Evolutionary conservation across 2,888 invertebrate species (phyloP).

Genomic region (Oligia latruncula): DNA sequence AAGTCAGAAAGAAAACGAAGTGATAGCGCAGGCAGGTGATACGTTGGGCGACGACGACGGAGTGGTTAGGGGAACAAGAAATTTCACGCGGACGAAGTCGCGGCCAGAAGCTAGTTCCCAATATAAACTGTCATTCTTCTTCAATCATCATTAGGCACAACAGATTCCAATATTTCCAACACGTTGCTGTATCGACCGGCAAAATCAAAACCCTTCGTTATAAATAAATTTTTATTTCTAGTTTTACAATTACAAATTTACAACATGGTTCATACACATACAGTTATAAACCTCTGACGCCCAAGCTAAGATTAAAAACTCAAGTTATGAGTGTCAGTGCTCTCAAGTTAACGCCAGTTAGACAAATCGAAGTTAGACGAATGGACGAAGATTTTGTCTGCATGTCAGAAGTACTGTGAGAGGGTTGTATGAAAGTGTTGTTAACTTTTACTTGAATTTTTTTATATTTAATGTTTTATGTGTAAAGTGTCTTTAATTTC

Average conservation of each 20-base stretch:
- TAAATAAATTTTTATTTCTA: neutral
- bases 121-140: constrained; percentile 19
- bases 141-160: constrained; percentile 23
- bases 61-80: too few relatives aligned
- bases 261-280: neutral
- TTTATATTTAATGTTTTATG: too few relatives aligned
- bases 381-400: too few relatives aligned
- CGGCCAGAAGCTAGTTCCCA: neutral
- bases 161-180: neutral
- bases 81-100: neutral
- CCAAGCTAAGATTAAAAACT: too few relatives aligned
- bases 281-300: too few relatives aligned
- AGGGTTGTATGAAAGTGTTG: too few relatives aligned
- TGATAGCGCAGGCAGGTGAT: neutral
- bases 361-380: too few relatives aligned
- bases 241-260: neutral
- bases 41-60: neutral
- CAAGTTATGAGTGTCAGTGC: too few relatives aligned
- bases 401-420: too few relatives aligned
- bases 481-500: too few relatives aligned
- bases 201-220: neutral
- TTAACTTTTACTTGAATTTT: too few relatives aligned
- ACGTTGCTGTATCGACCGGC: constrained; percentile 1
- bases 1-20: neutral
- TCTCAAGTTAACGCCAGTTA: too few relatives aligned